Percentiles rank a stretch among this genome's conserved stretches.
Conservation (phyloP, 2,113 vertebrate genomes). For the Zosterops borbonicus region DNA sequence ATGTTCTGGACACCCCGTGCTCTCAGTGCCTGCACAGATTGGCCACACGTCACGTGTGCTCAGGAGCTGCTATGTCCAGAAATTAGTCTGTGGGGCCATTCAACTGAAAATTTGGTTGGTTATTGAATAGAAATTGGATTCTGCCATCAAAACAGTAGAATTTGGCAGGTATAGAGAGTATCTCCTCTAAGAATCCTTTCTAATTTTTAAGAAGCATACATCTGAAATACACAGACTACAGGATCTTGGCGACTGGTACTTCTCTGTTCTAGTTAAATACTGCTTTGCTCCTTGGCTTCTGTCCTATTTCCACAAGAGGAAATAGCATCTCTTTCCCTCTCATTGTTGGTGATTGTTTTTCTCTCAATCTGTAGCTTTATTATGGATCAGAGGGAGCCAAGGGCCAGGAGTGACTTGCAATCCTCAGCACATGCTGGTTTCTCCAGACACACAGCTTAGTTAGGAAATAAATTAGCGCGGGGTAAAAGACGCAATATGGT, state of each 20-base stretch:
- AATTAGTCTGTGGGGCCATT: neutral
- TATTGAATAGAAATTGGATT: neutral
- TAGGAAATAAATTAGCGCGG: slow-evolving; percentile 3
- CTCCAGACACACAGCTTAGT: neutral
- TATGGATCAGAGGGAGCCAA: neutral
- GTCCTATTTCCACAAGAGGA: slow-evolving; percentile 29
- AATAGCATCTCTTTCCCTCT: neutral
- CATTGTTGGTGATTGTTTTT: neutral
- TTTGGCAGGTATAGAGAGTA: neutral
- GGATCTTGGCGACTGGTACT: neutral
- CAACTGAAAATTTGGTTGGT: neutral
- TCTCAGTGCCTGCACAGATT: neutral
- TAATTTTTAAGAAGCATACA: neutral
- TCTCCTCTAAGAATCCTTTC: neutral
- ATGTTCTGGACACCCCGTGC: neutral
- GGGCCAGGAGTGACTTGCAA: slow-evolving; percentile 9
- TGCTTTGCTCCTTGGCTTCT: slow-evolving; percentile 31
- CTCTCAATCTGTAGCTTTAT: slow-evolving; percentile 46
- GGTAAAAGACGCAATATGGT: slow-evolving; percentile 12
- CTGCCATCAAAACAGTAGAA: neutral
- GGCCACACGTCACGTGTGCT: neutral
- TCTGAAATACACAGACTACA: neutral
- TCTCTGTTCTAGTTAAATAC: neutral
- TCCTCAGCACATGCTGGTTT: neutral
- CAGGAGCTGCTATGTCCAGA: neutral